A percentile compares a stretch with the other conserved stretches of the same genome.
Evolutionary conservation across 2,113 vertebrate species (phyloP).

Genomic region (Gallinago media): DNA sequence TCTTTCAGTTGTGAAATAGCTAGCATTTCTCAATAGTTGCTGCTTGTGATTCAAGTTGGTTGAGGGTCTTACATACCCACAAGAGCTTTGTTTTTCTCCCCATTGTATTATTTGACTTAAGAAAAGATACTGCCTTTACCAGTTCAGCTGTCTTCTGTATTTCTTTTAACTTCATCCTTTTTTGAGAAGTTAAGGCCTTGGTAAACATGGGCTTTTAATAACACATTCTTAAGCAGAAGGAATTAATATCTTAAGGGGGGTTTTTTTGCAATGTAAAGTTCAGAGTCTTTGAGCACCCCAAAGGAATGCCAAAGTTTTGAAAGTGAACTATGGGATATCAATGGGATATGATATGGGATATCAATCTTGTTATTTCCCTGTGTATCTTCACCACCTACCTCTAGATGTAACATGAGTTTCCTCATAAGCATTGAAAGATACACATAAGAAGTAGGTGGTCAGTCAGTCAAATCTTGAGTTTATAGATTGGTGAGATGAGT

Average conservation of each 20-base stretch:
- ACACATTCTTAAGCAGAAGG: neutral
- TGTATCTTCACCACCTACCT: neutral
- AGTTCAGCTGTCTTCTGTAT: neutral
- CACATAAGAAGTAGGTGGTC: neutral
- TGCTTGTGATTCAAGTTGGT: neutral
- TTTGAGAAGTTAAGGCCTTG: neutral
- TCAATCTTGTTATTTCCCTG: neutral
- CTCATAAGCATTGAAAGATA: neutral
- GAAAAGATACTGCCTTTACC: neutral
- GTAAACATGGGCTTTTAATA: neutral
- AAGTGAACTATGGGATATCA: neutral
- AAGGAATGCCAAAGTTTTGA: neutral
- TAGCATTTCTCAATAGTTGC: neutral
- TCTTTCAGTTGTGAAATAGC: neutral
- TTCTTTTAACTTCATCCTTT: neutral
- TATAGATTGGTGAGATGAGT: neutral
- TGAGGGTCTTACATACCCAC: neutral
- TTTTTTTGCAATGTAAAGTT: neutral
- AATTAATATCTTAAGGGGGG: neutral
- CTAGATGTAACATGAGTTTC: neutral
- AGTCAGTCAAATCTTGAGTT: neutral
- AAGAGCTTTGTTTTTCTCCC: neutral
- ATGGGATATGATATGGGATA: neutral
- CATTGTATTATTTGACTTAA: neutral
- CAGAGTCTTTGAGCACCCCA: neutral